Percentiles rank a stretch among this genome's conserved stretches.
These are phyloP conservation scores for Fragum sueziense DNA, from an alignment of 2,888 invertebrate genomes.

Conservation along the genomic window DNA sequence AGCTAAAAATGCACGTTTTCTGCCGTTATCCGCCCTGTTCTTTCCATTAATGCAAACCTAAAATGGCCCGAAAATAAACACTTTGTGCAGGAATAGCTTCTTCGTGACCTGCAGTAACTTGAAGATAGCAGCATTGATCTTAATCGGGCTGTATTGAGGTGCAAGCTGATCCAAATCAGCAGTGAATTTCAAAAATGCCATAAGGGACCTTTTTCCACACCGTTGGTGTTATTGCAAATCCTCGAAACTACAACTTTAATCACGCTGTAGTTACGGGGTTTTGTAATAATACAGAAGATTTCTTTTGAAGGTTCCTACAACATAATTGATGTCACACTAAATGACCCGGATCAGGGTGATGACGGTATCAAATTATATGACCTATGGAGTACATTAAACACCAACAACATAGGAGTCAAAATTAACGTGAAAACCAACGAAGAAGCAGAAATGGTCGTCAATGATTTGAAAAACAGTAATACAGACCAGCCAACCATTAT, in stretches of 20 bases:
- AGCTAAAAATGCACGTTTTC: too few relatives aligned
- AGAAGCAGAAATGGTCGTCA: neutral
- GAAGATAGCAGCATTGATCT: too few relatives aligned
- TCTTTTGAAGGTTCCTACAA: neutral
- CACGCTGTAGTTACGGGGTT: too few relatives aligned
- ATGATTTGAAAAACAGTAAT: neutral
- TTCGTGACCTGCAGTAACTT: too few relatives aligned
- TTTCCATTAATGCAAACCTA: too few relatives aligned
- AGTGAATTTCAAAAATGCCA: neutral
- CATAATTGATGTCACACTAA: neutral
- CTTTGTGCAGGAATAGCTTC: too few relatives aligned
- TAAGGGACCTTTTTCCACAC: neutral
- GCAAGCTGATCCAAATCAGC: too few relatives aligned
- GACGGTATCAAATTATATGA: neutral
- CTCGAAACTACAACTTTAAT: neutral
- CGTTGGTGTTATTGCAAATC: neutral
- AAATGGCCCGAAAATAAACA: too few relatives aligned
- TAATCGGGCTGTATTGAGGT: too few relatives aligned
- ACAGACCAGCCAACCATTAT: neutral
- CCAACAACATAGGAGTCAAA: conserved; percentile 9
- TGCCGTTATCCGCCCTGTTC: too few relatives aligned
- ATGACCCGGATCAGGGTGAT: neutral
- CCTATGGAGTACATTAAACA: neutral
- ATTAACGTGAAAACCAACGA: neutral
- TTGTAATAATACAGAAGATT: neutral